phyloP scores from a whole-genome alignment of 1,140 invertebrate genomes.

The Copidosoma floridanum region DNA sequence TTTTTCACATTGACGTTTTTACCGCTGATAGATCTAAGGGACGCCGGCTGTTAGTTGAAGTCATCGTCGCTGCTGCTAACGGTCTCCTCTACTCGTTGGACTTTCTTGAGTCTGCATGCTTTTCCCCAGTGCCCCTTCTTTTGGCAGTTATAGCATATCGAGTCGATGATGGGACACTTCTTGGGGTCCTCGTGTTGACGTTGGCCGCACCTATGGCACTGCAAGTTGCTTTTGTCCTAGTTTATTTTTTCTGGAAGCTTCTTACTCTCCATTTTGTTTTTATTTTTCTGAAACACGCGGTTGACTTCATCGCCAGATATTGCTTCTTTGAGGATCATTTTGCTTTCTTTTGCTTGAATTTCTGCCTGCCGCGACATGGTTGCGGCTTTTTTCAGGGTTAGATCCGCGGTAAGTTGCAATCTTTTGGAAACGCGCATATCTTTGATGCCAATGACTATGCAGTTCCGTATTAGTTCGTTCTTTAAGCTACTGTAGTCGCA shows the following conservation, averaged over 20 bases:
- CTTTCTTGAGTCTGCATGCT: constrained; percentile 21
- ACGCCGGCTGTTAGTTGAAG: constrained; percentile 4
- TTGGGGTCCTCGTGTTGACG: constrained; percentile 11
- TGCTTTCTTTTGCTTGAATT: constrained; percentile 24
- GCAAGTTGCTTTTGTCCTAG: not conserved
- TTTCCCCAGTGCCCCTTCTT: constrained; percentile 32
- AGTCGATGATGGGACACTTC: constrained; percentile 27
- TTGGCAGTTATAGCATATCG: constrained; percentile 27
- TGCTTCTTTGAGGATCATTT: not conserved
- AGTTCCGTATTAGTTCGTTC: constrained; percentile 44
- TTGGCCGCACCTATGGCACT: constrained; percentile 22
- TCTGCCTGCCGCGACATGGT: constrained; percentile 32
- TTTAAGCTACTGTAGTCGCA: constrained; percentile 42
- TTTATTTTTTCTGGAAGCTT: no score
- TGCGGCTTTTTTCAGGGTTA: constrained; percentile 32
- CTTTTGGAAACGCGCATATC: constrained; percentile 32
- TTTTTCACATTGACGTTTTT: not conserved
- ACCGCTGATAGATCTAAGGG: not conserved
- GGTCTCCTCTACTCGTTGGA: not conserved
- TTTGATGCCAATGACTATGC: constrained; percentile 42
- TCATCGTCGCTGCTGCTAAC: not conserved
- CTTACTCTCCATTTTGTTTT: no score
- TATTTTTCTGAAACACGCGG: not conserved
- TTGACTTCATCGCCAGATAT: not conserved
- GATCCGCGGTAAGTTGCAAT: constrained; percentile 31